These are phyloP conservation scores for Parapristionchus giblindavisi DNA, from an alignment of 2,888 invertebrate genomes.

Conservation along the genomic window DNA sequence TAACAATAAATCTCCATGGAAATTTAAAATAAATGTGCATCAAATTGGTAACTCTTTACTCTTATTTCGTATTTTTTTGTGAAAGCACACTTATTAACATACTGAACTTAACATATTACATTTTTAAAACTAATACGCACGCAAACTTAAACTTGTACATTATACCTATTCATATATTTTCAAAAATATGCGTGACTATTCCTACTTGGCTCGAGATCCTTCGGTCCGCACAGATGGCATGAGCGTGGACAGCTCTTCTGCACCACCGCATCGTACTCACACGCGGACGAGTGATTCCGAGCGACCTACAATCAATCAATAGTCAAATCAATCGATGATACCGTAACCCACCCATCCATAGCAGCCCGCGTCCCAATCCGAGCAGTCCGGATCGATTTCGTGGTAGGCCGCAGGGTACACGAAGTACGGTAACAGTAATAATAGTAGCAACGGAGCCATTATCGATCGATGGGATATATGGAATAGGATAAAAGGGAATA, in stretches of 20 bases:
- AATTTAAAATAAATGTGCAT: not conserved
- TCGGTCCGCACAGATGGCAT: constrained; percentile 56
- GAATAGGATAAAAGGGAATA: not conserved
- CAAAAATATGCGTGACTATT: not conserved
- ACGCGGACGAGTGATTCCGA: constrained; percentile 6
- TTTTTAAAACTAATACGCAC: no score
- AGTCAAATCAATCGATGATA: not conserved
- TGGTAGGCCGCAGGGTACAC: not conserved
- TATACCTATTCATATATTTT: no score
- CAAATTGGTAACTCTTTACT: no score
- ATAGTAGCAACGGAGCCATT: not conserved
- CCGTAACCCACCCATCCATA: constrained; percentile 20
- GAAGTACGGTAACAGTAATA: constrained; percentile 10
- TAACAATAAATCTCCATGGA: not conserved
- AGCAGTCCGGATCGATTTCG: constrained; percentile 21
- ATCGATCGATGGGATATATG: constrained; percentile 1
- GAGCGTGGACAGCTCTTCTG: constrained; percentile 53
- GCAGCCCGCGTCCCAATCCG: constrained; percentile 20
- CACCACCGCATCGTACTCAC: constrained; percentile 48
- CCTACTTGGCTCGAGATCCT: constrained; percentile 49
- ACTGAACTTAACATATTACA: no score
- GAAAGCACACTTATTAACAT: no score
- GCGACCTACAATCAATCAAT: constrained; percentile 8
- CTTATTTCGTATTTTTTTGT: no score
- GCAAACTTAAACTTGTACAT: no score